phyloP scores from a whole-genome alignment of 2,113 vertebrate genomes.

The Shinisaurus crocodilurus region DNA sequence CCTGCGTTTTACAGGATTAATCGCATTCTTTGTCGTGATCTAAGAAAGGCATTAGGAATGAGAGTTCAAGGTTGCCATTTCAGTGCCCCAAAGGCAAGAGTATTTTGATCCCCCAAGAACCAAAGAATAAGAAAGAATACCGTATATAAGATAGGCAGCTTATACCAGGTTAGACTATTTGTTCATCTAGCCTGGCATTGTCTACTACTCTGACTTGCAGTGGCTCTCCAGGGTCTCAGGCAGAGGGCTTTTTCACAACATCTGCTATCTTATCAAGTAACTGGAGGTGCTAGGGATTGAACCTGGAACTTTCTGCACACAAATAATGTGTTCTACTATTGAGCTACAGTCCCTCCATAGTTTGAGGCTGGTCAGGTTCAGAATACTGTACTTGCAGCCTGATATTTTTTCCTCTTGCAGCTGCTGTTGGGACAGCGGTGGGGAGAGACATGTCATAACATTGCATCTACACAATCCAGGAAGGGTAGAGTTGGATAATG shows the following conservation, averaged over 20 bases:
- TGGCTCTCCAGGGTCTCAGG: too few relatives aligned
- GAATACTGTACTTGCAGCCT: background rate
- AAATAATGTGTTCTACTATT: background rate
- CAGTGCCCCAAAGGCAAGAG: conserved; percentile 36
- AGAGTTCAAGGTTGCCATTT: conserved; percentile 25
- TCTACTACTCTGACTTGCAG: background rate
- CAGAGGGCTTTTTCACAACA: background rate
- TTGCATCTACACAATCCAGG: background rate
- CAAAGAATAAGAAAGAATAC: conserved; percentile 10
- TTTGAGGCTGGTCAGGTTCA: background rate
- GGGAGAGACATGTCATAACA: background rate
- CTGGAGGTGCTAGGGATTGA: background rate
- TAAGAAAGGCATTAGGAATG: background rate
- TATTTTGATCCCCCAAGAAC: background rate
- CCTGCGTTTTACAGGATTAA: background rate
- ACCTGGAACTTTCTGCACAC: background rate
- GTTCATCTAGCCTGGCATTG: background rate
- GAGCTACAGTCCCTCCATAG: background rate
- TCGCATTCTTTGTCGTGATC: background rate
- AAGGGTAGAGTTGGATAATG: background rate
- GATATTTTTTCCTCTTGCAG: background rate
- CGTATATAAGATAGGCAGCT: background rate
- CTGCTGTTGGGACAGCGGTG: background rate
- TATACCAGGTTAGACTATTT: background rate
- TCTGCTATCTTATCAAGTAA: background rate